Evolutionary conservation across 2,797 vertebrate species (phyloP).

Genomic region (Propithecus perrieri): DNA sequence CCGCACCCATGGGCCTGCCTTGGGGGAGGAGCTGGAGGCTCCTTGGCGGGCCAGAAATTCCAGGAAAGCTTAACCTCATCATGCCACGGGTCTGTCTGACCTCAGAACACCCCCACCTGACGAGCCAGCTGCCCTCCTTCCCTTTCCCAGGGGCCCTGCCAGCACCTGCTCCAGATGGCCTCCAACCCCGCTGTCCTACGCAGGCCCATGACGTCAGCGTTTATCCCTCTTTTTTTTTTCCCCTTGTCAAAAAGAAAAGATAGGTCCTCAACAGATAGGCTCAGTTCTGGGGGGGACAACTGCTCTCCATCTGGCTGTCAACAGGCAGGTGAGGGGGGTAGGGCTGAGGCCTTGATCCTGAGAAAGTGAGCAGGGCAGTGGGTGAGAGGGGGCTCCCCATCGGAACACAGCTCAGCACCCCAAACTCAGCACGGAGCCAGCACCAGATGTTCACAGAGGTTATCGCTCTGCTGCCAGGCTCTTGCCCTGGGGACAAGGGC

Average conservation of each 20-base stretch:
- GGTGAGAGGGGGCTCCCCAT: neutral
- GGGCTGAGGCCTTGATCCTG: neutral
- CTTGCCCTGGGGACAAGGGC: neutral
- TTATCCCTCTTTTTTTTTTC: constrained; percentile 23
- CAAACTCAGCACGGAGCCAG: neutral
- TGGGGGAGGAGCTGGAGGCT: neutral
- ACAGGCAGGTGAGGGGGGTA: neutral
- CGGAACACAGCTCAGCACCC: neutral
- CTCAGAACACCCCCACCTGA: constrained; percentile 67
- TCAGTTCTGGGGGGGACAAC: neutral
- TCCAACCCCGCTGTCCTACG: constrained; percentile 49
- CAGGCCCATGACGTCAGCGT: constrained; percentile 70
- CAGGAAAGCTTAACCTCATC: constrained; percentile 54
- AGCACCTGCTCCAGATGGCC: constrained; percentile 75
- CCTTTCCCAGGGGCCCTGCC: constrained; percentile 73
- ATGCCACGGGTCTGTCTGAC: constrained; percentile 48
- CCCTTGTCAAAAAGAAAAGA: constrained; percentile 46
- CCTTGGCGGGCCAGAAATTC: constrained; percentile 46
- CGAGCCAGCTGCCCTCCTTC: constrained; percentile 67
- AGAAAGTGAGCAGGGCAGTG: constrained; percentile 12
- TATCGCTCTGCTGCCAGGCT: neutral
- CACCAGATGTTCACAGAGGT: constrained; percentile 56
- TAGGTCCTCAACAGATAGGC: neutral
- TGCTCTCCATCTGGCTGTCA: neutral
- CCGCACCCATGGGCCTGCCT: neutral